Evolutionary conservation across 37 sponge, comb jelly and placozoan species (phyloP).

Genomic region (Haliclona indistincta): DNA sequence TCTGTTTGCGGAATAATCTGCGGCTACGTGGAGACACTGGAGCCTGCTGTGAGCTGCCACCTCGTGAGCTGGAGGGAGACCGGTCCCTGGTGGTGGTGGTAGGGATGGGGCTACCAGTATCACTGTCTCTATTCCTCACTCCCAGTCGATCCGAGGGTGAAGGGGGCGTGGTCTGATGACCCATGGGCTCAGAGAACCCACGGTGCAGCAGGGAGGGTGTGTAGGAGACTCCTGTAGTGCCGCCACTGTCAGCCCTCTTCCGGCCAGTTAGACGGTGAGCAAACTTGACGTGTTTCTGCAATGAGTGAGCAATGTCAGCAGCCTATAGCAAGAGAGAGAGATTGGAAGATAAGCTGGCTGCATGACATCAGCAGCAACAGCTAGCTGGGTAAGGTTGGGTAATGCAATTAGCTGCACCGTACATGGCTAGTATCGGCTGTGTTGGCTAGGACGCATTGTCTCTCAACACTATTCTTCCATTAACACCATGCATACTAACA

Average conservation of each 20-base stretch:
- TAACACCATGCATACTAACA: neutral
- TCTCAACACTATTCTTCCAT: constrained; percentile 1
- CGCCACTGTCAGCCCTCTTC: neutral
- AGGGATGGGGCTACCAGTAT: neutral
- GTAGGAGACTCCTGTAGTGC: too few relatives aligned
- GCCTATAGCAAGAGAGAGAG: constrained; percentile 8
- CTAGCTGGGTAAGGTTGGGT: neutral
- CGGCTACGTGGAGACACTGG: too few relatives aligned
- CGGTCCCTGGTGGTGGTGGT: neutral
- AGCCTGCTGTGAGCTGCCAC: too few relatives aligned
- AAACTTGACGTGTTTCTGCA: constrained; percentile 21
- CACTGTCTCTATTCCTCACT: constrained; percentile 16
- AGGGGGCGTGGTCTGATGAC: neutral
- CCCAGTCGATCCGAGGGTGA: constrained; percentile 30
- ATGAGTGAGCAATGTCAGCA: constrained; percentile 36
- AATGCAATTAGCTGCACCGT: neutral
- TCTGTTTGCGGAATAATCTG: too few relatives aligned
- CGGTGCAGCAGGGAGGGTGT: too few relatives aligned
- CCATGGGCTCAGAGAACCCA: neutral
- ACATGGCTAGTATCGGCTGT: neutral
- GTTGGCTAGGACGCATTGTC: neutral
- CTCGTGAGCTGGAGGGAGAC: constrained; percentile 27
- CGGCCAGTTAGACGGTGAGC: constrained; percentile 3
- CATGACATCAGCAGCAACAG: neutral
- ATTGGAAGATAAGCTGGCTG: neutral